Evolutionary conservation across 2,888 invertebrate species (phyloP).

Genomic region (Aproaerema taeniolella): DNA sequence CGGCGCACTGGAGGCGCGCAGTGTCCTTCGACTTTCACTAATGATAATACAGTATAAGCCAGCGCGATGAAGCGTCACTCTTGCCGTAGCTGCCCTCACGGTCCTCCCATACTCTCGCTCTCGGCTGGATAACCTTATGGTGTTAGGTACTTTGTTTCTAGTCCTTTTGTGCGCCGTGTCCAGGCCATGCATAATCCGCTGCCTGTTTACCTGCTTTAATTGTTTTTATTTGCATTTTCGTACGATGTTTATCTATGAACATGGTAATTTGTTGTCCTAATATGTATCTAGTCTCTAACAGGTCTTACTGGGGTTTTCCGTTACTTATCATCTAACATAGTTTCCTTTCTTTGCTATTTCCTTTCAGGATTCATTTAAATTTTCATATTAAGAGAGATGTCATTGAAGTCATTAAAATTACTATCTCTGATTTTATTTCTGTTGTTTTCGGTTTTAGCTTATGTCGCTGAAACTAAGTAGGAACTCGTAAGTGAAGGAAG

Average conservation of each 20-base stretch:
- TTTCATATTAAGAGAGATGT: no score
- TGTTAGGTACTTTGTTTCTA: slow-evolving; percentile 24
- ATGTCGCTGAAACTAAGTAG: no score
- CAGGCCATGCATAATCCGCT: slow-evolving; percentile 30
- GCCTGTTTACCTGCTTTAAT: slow-evolving; percentile 21
- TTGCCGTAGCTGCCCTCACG: not conserved
- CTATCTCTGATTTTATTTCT: no score
- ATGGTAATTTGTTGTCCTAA: slow-evolving; percentile 4
- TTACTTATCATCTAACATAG: no score
- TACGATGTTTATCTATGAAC: slow-evolving; percentile 10
- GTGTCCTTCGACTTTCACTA: slow-evolving; percentile 71
- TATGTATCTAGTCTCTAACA: not conserved
- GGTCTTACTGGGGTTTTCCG: no score
- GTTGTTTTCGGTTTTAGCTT: no score
- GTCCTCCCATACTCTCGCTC: not conserved
- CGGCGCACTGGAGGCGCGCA: slow-evolving; percentile 39
- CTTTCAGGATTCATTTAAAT: no score
- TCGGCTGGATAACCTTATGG: not conserved
- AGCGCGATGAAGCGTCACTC: slow-evolving; percentile 5
- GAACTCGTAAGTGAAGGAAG: no score
- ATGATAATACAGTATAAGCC: slow-evolving; percentile 38
- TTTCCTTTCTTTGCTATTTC: no score
- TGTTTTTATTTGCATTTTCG: slow-evolving; percentile 37
- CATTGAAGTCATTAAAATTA: no score
- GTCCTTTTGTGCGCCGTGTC: slow-evolving; percentile 25